Evolutionary conservation across 1,140 invertebrate species (phyloP).

Genomic region (Drosophila serrata): DNA sequence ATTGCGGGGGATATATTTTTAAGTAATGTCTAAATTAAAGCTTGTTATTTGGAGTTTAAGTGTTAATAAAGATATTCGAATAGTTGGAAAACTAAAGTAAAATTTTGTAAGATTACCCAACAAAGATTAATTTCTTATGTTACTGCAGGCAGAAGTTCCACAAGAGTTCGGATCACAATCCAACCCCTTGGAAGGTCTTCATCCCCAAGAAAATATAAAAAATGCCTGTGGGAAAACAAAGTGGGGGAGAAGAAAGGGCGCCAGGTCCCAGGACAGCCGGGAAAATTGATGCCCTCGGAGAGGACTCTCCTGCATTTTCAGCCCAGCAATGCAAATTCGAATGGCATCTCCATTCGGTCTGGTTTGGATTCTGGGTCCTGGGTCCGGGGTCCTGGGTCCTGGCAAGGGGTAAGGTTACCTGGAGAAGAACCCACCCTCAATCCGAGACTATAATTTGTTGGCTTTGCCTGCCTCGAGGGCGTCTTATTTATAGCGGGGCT

Average conservation of each 20-base stretch:
- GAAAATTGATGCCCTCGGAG: slow-evolving; percentile 30
- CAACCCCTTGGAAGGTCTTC: slow-evolving; percentile 12
- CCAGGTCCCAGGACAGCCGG: slow-evolving; percentile 35
- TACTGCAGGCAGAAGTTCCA: background rate
- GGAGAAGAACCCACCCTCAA: slow-evolving; percentile 60
- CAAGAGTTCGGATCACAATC: background rate
- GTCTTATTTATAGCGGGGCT: slow-evolving; percentile 80
- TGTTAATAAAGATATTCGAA: background rate
- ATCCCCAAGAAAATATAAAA: slow-evolving; percentile 17
- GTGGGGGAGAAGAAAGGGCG: slow-evolving; percentile 22
- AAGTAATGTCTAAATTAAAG: slow-evolving; percentile 76
- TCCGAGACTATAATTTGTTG: slow-evolving; percentile 70
- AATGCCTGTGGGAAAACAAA: slow-evolving; percentile 30
- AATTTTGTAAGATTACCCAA: background rate
- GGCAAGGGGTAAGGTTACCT: slow-evolving; percentile 10
- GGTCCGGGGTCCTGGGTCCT: background rate
- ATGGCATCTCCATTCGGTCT: slow-evolving; percentile 66
- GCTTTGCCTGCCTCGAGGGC: slow-evolving; percentile 75
- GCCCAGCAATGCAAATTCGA: slow-evolving; percentile 62
- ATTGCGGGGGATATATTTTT: slow-evolving; percentile 44
- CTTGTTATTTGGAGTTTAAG: background rate
- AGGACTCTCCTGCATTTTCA: slow-evolving; percentile 23
- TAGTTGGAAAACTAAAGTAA: background rate
- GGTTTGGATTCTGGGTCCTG: background rate
- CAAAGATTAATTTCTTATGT: background rate